Evolutionary conservation across 2,888 invertebrate species (phyloP).

Genomic region (Latrodectus elegans): DNA sequence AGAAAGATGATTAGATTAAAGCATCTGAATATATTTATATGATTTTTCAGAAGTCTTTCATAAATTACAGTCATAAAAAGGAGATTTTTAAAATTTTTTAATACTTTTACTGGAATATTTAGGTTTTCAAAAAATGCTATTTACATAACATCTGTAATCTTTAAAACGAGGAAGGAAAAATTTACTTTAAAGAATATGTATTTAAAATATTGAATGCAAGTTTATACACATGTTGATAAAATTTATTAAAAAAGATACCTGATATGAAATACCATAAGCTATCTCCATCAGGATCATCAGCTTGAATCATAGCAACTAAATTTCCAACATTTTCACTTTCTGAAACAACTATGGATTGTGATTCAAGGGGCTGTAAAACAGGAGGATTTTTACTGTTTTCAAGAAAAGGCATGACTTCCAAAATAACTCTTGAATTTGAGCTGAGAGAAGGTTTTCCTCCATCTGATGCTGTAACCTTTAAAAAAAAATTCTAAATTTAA

Average conservation of each 20-base stretch:
- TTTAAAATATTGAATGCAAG: too few species aligned
- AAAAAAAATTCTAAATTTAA: background rate
- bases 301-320: conserved; percentile 89
- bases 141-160: too few species aligned
- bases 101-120: too few species aligned
- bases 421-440: conserved; percentile 84
- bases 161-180: too few species aligned
- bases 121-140: too few species aligned
- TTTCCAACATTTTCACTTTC: conserved; percentile 86
- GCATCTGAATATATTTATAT: too few species aligned
- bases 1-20: too few species aligned
- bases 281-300: conserved; percentile 89
- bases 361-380: conserved; percentile 76
- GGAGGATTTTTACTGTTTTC: conserved; percentile 78
- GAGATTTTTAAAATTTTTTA: too few species aligned
- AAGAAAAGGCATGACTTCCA: conserved; percentile 78
- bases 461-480: conserved; percentile 87
- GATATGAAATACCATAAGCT: conserved; percentile 92
- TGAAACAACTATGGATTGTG: conserved; percentile 72
- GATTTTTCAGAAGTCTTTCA: too few species aligned
- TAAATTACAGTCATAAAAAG: too few species aligned
- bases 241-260: conserved; percentile 72
- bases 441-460: conserved; percentile 84
- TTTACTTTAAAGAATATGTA: too few species aligned
- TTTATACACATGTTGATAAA: too few species aligned